Evolutionary conservation across 2,888 invertebrate genomes (phyloP), one percentile per base, ranked within the genome.

Genomic region (Nasonia oneida): DNA sequence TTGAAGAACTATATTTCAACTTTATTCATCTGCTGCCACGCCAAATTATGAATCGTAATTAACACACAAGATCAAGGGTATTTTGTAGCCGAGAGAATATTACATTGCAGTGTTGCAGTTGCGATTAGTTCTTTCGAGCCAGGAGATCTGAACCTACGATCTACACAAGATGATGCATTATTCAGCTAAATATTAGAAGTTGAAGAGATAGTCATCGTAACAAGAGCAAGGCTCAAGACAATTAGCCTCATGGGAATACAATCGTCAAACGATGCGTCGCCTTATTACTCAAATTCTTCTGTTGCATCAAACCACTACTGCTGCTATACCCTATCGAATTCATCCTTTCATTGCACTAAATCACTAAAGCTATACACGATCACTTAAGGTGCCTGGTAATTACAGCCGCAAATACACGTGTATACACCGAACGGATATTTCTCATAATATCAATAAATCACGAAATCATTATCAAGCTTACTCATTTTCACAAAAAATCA

Each of bases 61-160:
- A 73, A 10, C 39, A 15, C 50, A 23, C 37, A 39, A 53, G 39
- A 64, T 77, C 61, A 53, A 47, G 80, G 71, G 39, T 80, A 37
- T 71, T 71, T 81, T 61, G 18, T 29, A 74, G 23, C 61, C 61
- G 61, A 29, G 61, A 81, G 74, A 57, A 81, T 57, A 57, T 81
- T 61, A n/a, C 23, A 50, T 18, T 79, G 37, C 37, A 76, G 37
- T 33, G 37, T 18, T 76, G 50, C 53, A 37, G 50, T 57, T 77
- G 47, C 67, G 78, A 33, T 47, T 67, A 29, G 33, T 50, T 33
- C 78, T 15, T 42, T 47, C n/a, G 23, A 78, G 23, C 15, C 2
- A 64, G 1, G 4, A 0, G 29, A 78, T 78, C 64, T 67, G 2
- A 15, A 15, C 3, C 39, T 42, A n/a, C 42, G 15, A 78, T 61